Evolutionary conservation across 64 coral and sea anemone species (phyloP).

Genomic region (Hydrozoanthus tunicans): DNA sequence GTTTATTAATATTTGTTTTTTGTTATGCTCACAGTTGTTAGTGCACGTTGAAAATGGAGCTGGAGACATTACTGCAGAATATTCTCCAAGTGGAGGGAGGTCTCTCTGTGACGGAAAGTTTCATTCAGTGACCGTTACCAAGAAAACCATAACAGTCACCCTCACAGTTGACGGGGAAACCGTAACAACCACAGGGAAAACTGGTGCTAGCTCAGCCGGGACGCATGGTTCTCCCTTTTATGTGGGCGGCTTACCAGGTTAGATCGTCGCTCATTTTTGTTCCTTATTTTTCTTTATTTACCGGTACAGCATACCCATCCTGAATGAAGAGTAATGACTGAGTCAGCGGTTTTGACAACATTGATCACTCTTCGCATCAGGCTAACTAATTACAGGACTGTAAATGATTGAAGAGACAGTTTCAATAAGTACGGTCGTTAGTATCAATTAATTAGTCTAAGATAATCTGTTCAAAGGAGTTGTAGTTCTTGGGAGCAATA

Average conservation of each 20-base stretch:
- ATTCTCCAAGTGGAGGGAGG: neutral
- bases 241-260: conserved; percentile 27
- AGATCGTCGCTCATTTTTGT: no score
- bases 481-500: neutral
- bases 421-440: no score
- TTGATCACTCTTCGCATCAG: no score
- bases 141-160: neutral
- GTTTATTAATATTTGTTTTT: neutral
- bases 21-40: neutral
- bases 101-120: conserved; percentile 7
- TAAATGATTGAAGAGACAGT: no score
- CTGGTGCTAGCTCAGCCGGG: neutral
- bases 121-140: neutral
- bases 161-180: neutral
- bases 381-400: no score
- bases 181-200: neutral
- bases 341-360: no score
- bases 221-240: neutral
- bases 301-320: no score
- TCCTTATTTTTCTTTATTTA: no score
- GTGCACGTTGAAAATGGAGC: conserved; percentile 10
- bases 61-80: conserved; percentile 16
- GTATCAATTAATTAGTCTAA: no score
- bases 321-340: no score
- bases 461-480: no score